Evolutionary conservation across 2,888 invertebrate species (phyloP), one percentile per base, ranked within the genome.

Genomic region (Boloria selene): DNA sequence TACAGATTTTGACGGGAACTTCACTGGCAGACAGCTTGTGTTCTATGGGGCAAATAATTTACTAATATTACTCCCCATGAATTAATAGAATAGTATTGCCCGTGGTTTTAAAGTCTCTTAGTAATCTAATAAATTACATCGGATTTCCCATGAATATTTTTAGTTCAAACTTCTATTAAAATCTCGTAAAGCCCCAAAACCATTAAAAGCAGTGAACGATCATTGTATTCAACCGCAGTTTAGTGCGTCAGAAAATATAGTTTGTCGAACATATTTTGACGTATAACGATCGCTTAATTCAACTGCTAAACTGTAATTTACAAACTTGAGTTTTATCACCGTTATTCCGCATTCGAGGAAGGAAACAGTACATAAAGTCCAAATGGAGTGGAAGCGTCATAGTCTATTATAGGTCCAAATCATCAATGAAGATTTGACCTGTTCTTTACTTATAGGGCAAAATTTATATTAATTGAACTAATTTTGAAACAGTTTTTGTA

Each of bases 341-440:
- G 55, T 67, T 63, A 63, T 65, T 60, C 31, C 26, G 58, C 45
- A 58, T 44, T 58, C 44, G 45, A 13, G 50, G 18, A 61, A 65
- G 69, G 69, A 67, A 64, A 67, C 67, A 59, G 51, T 18, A 47
- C 69, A 65, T 58, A 62, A 62, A 65, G 31, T 60, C 56, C 53
- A 64, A 64, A 22, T 50, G 44, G 44, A 31, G 10, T 10, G 17
- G 14, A 18, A 64, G 31, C 52, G 58, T 64, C 64, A 64, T 58
- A 10, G 52, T 22, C 44, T 47, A 51, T 64, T 49, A 59, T 59
- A 31, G 59, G 13, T 59, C 47, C 45, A 13, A 47, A 49, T 59
- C 16, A 16, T 14, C 49, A 47, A 58, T 26, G n/a, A 47, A 16
- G 26, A 47, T 13, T 58, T 26, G 26, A 18, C 14, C 14, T 16